A percentile compares a stretch with the other conserved stretches of the same genome.
Conservation (phyloP, 2,888 invertebrate species). For the Drosophila borealis region DNA sequence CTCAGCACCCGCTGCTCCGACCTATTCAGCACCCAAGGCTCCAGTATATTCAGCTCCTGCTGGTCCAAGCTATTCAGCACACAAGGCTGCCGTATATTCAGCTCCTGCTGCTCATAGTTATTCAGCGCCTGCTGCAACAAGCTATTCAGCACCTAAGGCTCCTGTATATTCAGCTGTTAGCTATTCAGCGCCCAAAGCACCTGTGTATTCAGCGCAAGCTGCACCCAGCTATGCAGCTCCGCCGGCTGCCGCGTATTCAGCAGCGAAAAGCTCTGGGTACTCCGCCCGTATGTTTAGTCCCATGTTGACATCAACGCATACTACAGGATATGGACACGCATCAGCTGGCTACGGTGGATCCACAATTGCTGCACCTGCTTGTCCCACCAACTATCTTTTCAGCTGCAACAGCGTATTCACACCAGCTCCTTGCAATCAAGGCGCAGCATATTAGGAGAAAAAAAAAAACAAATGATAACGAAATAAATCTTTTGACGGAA, state of each 20-base stretch:
- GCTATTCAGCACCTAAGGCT: conserved; percentile 17
- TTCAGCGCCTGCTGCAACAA: conserved; percentile 10
- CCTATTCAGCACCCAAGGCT: conserved; percentile 18
- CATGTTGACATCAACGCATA: conserved; percentile 42
- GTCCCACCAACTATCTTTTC: conserved; percentile 59
- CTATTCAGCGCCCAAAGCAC: conserved; percentile 16
- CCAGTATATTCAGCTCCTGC: conserved; percentile 23
- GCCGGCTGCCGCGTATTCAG: conserved; percentile 22
- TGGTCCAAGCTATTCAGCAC: conserved; percentile 13
- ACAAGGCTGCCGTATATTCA: neutral
- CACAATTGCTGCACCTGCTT: conserved; percentile 54
- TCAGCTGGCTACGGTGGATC: conserved; percentile 39
- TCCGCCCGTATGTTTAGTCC: conserved; percentile 59
- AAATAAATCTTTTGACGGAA: conserved; percentile 29
- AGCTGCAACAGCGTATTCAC: conserved; percentile 60
- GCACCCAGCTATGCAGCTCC: conserved; percentile 24
- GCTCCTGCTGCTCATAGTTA: neutral
- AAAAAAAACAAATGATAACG: neutral
- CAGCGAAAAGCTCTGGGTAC: conserved; percentile 34
- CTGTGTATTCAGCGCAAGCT: conserved; percentile 5
- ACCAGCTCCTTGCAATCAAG: conserved; percentile 52
- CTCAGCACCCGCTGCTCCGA: conserved; percentile 1
- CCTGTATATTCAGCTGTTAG: neutral
- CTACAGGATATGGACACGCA: conserved; percentile 35
- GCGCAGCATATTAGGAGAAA: conserved; percentile 39